Percentiles rank a stretch among this genome's conserved stretches.
phyloP scores from a whole-genome alignment of 2,797 vertebrate species.

The Hirundo rustica region DNA sequence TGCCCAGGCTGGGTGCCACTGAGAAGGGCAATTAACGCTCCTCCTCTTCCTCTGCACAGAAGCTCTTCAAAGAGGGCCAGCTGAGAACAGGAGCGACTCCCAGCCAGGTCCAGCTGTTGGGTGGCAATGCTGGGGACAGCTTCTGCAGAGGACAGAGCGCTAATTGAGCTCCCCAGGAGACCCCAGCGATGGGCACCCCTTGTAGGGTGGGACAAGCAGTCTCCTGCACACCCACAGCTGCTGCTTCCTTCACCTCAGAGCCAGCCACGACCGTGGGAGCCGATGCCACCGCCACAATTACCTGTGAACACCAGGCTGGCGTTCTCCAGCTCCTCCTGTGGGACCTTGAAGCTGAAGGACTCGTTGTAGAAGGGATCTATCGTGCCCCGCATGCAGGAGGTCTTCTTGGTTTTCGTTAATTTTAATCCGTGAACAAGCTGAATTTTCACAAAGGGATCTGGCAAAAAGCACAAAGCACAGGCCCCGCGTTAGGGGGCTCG shows the following conservation, averaged over 20 bases:
- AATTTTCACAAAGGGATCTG: slow-evolving; percentile 91
- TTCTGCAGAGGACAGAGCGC: not conserved
- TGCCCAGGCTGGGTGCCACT: not conserved
- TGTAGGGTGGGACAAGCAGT: not conserved
- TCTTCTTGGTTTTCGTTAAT: slow-evolving; percentile 89
- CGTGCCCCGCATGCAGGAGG: slow-evolving; percentile 86
- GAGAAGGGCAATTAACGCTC: not conserved
- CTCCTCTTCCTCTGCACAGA: not conserved
- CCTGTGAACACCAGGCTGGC: slow-evolving; percentile 90
- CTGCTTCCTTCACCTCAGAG: not conserved
- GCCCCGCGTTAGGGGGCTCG: accelerated
- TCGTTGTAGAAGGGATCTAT: slow-evolving; percentile 91
- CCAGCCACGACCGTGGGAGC: accelerated
- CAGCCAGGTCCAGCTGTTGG: not conserved
- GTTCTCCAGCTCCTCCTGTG: slow-evolving; percentile 85
- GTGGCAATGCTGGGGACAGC: not conserved
- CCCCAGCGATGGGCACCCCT: accelerated
- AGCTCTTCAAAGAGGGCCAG: not conserved
- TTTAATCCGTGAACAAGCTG: slow-evolving; percentile 89
- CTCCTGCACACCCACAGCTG: not conserved
- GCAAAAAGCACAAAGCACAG: slow-evolving; percentile 8
- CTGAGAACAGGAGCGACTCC: not conserved
- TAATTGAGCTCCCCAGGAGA: not conserved
- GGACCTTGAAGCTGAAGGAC: slow-evolving; percentile 90
- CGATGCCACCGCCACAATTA: slow-evolving; percentile 1